These are phyloP conservation scores for Flexamia atlantica DNA, from an alignment of 2,888 invertebrate genomes.

Conservation along the genomic window DNA sequence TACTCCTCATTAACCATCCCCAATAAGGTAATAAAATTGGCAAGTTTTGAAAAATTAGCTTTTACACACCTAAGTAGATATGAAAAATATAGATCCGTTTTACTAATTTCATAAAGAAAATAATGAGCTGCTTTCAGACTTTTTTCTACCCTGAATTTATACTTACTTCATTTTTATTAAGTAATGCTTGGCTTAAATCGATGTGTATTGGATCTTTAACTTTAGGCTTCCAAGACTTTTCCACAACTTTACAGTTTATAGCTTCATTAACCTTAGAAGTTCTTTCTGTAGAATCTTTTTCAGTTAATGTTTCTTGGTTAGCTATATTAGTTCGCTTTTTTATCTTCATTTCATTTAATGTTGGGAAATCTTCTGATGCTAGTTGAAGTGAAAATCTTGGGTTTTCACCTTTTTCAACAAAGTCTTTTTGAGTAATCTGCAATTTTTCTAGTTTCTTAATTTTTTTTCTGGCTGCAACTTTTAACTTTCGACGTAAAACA, in stretches of 20 bases:
- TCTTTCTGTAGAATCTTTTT: not conserved
- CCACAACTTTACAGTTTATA: not conserved
- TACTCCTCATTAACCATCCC: too few relatives aligned
- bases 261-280: not conserved
- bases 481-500: slow-evolving; percentile 29
- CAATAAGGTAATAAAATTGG: too few relatives aligned
- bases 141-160: too few relatives aligned
- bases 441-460: slow-evolving; percentile 24
- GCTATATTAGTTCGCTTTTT: slow-evolving; percentile 1
- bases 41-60: too few relatives aligned
- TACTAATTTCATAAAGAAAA: too few relatives aligned
- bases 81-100: too few relatives aligned
- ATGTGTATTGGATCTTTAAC: slow-evolving; percentile 42
- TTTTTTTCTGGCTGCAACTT: slow-evolving; percentile 49
- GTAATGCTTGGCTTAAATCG: slow-evolving; percentile 21
- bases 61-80: too few relatives aligned
- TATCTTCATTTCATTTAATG: not conserved
- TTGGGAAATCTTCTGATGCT: slow-evolving; percentile 46
- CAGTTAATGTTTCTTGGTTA: not conserved
- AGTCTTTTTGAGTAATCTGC: not conserved
- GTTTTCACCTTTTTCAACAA: not conserved
- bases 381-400: not conserved
- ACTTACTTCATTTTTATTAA: not conserved
- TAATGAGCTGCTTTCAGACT: too few relatives aligned
- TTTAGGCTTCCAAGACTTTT: slow-evolving; percentile 51